These are phyloP conservation scores for Solen grandis DNA, from an alignment of 1,140 invertebrate species.

Conservation along the genomic window DNA sequence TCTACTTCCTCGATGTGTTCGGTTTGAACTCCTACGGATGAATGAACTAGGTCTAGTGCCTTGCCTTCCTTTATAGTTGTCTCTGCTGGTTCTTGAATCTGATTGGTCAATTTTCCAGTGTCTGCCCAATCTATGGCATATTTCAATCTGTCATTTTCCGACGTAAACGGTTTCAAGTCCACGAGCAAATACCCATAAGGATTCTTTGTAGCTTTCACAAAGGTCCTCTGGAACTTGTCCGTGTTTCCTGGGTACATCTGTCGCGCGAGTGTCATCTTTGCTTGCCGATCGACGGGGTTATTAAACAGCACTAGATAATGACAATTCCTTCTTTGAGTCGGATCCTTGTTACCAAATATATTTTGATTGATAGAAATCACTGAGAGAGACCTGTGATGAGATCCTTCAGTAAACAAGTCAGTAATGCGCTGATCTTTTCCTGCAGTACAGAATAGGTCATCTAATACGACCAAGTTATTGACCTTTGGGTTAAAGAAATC, in stretches of 20 bases:
- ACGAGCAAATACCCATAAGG: neutral
- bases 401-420: neutral
- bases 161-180: no score
- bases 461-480: neutral
- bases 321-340: conserved; percentile 38
- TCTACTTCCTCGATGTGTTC: neutral
- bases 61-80: neutral
- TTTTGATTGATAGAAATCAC: conserved; percentile 39
- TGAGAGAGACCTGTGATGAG: neutral
- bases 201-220: conserved; percentile 14
- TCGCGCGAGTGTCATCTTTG: conserved; percentile 12
- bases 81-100: neutral
- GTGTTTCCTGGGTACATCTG: conserved; percentile 36
- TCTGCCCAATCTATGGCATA: neutral
- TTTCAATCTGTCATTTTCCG: conserved; percentile 28
- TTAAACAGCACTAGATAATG: conserved; percentile 51
- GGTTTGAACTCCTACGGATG: neutral
- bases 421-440: conserved; percentile 7
- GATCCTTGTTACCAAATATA: conserved; percentile 16
- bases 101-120: neutral
- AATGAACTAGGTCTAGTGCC: neutral
- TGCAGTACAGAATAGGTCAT: conserved; percentile 1
- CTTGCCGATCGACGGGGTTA: conserved; percentile 26
- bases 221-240: conserved; percentile 7
- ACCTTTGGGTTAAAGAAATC: neutral